Evolutionary conservation across 2,797 vertebrate species (phyloP), one percentile per base, ranked within the genome.

Genomic region (Carduelis carduelis): DNA sequence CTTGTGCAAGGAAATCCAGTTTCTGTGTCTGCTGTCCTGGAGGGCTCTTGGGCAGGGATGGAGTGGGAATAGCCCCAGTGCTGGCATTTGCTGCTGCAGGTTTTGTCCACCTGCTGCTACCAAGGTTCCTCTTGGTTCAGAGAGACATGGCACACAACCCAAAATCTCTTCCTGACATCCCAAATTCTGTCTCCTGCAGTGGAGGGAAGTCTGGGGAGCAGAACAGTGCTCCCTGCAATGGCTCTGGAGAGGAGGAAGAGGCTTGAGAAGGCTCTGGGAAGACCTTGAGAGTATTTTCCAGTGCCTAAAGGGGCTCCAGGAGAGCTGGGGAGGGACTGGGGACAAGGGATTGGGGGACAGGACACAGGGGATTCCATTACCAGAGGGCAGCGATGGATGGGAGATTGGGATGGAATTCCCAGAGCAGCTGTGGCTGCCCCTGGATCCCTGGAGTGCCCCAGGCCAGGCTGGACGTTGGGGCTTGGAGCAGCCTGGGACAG

Each of bases 81-180:
- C 2, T 53, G 43, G 16, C 9, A 8, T 59, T 47, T 69, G 11
- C 49, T 52, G 6, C 20, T 19, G 20, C 4, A 1, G 6, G 1
- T 49, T 63, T 46, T 23, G 41, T 35, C 14, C 14, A 10, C 11
- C 7, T 63, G 44, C 46, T 77, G 34, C 63, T 41, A 2, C 41
- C 52, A 39, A 47, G 27, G 7, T 19, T 14, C 14, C 9, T 41
- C 18, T 32, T 11, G 1, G 47, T 84, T 44, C 20, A 26, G 20
- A 7, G 4, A 5, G 32, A 1, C 39, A 0, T 2, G 26, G 24
- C 9, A 2, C 7, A 1, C 2, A 19, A 8, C 26, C n/a, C 1
- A 11, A 17, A 39, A 13, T 17, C 27, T n/a, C 43, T 16, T 2
- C 46, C 61, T 11, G 14, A 4, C 3, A 1, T 32, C 57, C 32